phyloP scores from a whole-genome alignment of 2,888 invertebrate species.

The Anoncus sp. region DNA sequence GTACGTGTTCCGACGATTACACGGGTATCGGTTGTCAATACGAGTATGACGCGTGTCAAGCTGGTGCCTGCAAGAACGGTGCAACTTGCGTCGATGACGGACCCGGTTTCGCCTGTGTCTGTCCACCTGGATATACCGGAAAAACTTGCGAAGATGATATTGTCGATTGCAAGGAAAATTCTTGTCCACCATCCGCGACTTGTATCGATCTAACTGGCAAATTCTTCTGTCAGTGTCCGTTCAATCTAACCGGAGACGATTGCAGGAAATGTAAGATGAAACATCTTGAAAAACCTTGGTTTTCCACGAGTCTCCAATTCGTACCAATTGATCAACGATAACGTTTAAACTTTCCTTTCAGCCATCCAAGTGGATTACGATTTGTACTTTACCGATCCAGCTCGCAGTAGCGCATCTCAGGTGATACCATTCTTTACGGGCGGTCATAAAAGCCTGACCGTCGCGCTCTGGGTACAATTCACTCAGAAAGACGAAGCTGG shows the following conservation, averaged over 20 bases:
- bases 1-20: conserved; percentile 94
- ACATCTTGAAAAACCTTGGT: neutral
- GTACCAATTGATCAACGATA: neutral
- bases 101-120: conserved; percentile 93
- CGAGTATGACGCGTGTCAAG: conserved; percentile 96
- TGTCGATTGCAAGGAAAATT: conserved; percentile 95
- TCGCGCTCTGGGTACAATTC: conserved; percentile 99
- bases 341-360: conserved; percentile 82
- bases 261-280: conserved; percentile 95
- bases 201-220: conserved; percentile 96
- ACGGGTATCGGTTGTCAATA: conserved; percentile 96
- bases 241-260: conserved; percentile 98
- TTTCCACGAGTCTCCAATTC: neutral
- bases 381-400: conserved; percentile 96
- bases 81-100: conserved; percentile 96
- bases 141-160: conserved; percentile 96
- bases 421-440: conserved; percentile 95
- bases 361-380: conserved; percentile 99
- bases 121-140: conserved; percentile 91
- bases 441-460: conserved; percentile 91
- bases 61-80: conserved; percentile 95
- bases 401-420: conserved; percentile 96
- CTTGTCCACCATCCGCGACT: conserved; percentile 96
- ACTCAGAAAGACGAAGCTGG: conserved; percentile 96
- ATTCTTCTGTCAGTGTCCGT: conserved; percentile 98